A percentile compares a stretch with the other conserved stretches of the same genome.
phyloP scores from a whole-genome alignment of 2,113 vertebrate species.

The Thamnophis sirtalis region DNA sequence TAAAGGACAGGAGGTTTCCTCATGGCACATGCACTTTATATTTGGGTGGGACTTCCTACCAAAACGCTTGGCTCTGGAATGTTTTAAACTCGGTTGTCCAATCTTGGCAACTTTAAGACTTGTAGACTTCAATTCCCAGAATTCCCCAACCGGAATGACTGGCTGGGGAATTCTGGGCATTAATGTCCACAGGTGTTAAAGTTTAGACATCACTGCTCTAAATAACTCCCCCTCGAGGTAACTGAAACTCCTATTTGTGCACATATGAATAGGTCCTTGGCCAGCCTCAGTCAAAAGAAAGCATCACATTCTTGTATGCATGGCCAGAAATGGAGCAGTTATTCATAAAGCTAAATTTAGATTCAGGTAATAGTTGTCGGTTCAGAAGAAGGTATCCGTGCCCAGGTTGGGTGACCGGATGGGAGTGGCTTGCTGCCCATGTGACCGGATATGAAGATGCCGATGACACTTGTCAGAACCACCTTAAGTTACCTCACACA shows the following conservation, averaged over 20 bases:
- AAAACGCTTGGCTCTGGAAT: neutral
- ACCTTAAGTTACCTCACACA: too few species aligned
- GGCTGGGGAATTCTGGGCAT: neutral
- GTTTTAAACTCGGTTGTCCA: neutral
- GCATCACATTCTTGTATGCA: neutral
- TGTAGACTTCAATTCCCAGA: neutral
- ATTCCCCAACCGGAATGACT: neutral
- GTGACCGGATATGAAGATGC: too few species aligned
- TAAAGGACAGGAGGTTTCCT: neutral
- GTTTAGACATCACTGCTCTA: neutral
- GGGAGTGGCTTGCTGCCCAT: too few species aligned
- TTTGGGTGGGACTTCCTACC: neutral
- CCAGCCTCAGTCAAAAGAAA: neutral
- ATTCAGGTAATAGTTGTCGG: neutral
- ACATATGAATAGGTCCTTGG: neutral
- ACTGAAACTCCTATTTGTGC: neutral
- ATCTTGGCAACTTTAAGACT: neutral
- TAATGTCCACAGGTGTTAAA: neutral
- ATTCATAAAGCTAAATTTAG: neutral
- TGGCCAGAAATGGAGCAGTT: neutral
- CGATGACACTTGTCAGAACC: too few species aligned
- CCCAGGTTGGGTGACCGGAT: neutral
- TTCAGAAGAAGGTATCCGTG: neutral
- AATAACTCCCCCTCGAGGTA: neutral
- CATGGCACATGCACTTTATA: neutral